Evolutionary conservation across 2,888 invertebrate species (phyloP).

Genomic region (Rhyacophila evoluta): DNA sequence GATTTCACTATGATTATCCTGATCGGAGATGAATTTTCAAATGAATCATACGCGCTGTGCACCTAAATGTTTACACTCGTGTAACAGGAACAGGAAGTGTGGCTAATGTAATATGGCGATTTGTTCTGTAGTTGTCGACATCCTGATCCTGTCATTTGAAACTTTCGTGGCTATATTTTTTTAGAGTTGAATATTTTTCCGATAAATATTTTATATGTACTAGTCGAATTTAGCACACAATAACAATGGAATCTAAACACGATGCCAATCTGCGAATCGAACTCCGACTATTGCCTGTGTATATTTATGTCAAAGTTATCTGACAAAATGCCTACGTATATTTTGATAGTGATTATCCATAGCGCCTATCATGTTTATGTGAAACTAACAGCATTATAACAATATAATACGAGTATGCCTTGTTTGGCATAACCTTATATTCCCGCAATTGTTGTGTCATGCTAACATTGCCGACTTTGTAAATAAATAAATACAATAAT

Average conservation of each 20-base stretch:
- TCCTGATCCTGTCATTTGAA: constrained; percentile 63
- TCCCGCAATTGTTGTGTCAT: too few species aligned
- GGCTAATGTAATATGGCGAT: constrained; percentile 63
- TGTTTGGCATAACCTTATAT: too few species aligned
- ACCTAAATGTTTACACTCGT: constrained; percentile 61
- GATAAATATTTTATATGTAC: not conserved
- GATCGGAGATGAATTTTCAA: not conserved
- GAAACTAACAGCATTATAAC: too few species aligned
- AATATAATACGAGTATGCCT: too few species aligned
- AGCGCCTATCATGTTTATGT: too few species aligned
- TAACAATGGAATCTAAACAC: not conserved
- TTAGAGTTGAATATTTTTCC: not conserved
- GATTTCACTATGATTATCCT: not conserved
- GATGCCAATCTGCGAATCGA: not conserved
- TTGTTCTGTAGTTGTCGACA: constrained; percentile 61
- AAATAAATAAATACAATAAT: too few species aligned
- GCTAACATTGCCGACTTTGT: too few species aligned
- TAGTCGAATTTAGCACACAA: not conserved
- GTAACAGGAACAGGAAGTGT: constrained; percentile 75
- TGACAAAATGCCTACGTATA: constrained; percentile 21
- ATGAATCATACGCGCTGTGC: not conserved
- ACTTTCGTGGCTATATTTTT: constrained; percentile 36
- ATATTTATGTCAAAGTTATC: not conserved
- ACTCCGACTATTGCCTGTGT: not conserved
- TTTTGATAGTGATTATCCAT: not conserved